Base-by-base conservation (phyloP, 2,888 invertebrate genomes). In the Hemistola chrysoprasaria region DNA sequence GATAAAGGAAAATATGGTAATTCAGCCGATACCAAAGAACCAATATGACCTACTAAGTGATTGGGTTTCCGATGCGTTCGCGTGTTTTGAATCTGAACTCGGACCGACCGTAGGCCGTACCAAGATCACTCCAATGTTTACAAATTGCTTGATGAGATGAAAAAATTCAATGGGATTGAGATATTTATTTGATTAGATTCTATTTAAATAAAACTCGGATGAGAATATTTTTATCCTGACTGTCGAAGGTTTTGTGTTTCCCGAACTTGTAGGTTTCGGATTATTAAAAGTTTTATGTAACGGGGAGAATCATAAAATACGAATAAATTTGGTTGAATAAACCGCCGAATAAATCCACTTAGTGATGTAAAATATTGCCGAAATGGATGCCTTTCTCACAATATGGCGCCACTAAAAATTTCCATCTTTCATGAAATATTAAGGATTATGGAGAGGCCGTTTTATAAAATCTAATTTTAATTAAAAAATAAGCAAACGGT, bases 1-100 rank as follows among this genome's bases (percentile, higher is more conserved):
- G 86, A 88, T 88, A 87, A 85, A 77, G 73, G 78, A 83, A 85
- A 86, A 86, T 86, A 88, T 88, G 88, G 86, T 85, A 87, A 87
- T 87, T 84, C 68, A 64, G 71, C 64, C 68, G 62, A 74, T 72
- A 63, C 71, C 62, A 74, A 68, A 75, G 76, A 78, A 68, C 73
- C 76, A 78, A 82, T 82, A 83, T 86, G 78, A 81, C 81, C 86
- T 72, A 80, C 85, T 87, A 87, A 88, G 87, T 88, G 88, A 88
- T 87, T 87, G 86, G 87, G 68, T 83, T 78, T 62, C 75, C 66
- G 70, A 70, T 75, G 72, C 71, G 70, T 65, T 62, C 63, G 69
- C 79, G 81, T 82, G 84, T 78, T 78, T 79, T 65, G 84, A 86
- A 87, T 86, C 77, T 72, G 71, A 77, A 81, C 72, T 60, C 57